Evolutionary conservation across 2,797 vertebrate species (phyloP).

Genomic region (Brotogeris chrysoptera): DNA sequence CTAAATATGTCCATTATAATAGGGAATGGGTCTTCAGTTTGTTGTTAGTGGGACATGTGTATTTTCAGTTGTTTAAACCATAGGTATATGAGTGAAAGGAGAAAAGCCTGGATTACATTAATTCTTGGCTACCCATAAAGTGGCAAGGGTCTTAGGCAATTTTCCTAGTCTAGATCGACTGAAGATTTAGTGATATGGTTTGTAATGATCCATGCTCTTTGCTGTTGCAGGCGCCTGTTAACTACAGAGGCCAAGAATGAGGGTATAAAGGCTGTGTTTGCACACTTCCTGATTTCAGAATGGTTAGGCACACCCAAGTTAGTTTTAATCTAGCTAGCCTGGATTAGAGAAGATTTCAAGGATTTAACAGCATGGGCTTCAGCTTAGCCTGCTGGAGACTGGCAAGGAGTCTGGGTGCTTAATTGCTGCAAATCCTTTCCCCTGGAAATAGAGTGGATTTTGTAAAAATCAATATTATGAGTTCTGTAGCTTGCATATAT

Average conservation of each 20-base stretch:
- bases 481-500: background rate
- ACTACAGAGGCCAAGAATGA: background rate
- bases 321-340: background rate
- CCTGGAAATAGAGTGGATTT: background rate
- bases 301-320: background rate
- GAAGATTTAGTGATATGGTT: background rate
- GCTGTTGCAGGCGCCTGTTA: background rate
- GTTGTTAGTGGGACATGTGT: background rate
- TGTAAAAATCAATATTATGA: background rate
- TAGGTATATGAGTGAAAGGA: background rate
- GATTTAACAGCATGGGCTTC: conserved; percentile 2
- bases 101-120: background rate
- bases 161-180: background rate
- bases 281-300: background rate
- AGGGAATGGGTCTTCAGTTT: background rate
- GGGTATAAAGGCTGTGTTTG: background rate
- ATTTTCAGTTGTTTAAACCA: background rate
- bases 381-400: background rate
- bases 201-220: background rate
- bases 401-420: background rate
- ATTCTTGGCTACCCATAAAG: background rate
- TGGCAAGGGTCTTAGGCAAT: background rate
- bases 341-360: background rate
- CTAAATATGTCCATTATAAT: background rate
- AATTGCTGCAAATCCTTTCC: background rate